Base-by-base conservation (phyloP, 2,113 vertebrate species). In the Tonatia bakeri region DNA sequence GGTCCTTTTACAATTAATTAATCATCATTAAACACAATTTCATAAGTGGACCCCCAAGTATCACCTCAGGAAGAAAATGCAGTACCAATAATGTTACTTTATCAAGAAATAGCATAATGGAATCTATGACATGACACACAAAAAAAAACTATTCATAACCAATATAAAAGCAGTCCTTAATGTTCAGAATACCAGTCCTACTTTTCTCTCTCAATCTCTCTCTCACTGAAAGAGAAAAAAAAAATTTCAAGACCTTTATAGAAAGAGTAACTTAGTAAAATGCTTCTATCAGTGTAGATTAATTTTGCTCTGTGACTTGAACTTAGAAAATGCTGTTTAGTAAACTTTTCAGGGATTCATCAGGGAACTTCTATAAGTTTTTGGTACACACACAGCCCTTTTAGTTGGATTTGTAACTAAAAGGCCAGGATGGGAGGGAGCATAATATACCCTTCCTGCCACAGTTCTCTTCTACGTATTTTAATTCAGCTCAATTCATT, bases 1-100 rank as follows among this genome's bases (percentile, higher is more conserved):
- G 77, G 64, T 79, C 79, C 64, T 96, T 97, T 94, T 91, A 96
- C 40, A 94, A 96, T 96, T 97, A 97, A 98, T 98, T 97, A 97
- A 75, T 85, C 91, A 96, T 93, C 73, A 95, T 95, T 96, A 97
- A 87, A 95, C 86, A 97, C 75, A 87, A 80, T 97, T 97, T 97
- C 75, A 87, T 97, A 96, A 97, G 96, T 97, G 86, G 94, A 91
- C 89, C 82, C 90, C 97, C 77, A 97, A 96, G 91, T 96, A 95
- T 96, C 52, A 97, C 93, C 97, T 97, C 97, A 96, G 91, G 94
- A 97, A 85, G 82, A 97, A 97, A 95, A 80, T 94, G 40, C 79
- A 93, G 38, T 84, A 67, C 65, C 87, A 87, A 72, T 96, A 91
- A 96, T 96, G 45, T 67, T 83, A 76, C 20, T 61, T 17, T 73